phyloP scores from a whole-genome alignment of 2,888 invertebrate species.

The Nesidiocoris tenuis region DNA sequence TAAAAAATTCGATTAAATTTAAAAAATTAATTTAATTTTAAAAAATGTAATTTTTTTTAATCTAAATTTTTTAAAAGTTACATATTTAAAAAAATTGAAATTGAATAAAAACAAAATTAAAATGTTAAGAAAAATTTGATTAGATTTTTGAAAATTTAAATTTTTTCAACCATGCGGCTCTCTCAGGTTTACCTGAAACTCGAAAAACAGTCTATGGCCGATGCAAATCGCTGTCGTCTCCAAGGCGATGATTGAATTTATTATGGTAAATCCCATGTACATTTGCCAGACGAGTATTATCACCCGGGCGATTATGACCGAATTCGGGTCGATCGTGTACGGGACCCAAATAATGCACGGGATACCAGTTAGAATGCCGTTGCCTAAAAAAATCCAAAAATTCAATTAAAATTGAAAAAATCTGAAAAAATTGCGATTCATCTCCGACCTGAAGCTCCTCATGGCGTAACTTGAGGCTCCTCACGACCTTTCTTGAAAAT shows the following conservation, averaged over 20 bases:
- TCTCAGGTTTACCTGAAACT: conserved; percentile 3
- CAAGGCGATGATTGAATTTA: conserved; percentile 7
- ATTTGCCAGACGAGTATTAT: not conserved
- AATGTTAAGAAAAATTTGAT: not conserved
- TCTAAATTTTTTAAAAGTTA: too few relatives aligned
- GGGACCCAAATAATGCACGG: conserved; percentile 21
- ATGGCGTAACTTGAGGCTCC: too few relatives aligned
- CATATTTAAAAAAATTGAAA: too few relatives aligned
- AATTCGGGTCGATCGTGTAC: not conserved
- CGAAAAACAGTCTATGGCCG: conserved; percentile 12
- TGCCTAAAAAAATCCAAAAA: not conserved
- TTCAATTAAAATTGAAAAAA: too few relatives aligned
- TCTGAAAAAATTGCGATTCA: too few relatives aligned
- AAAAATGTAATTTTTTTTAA: too few relatives aligned
- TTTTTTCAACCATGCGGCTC: not conserved
- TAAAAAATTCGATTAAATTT: too few relatives aligned
- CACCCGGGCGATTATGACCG: not conserved
- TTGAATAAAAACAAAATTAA: not conserved
- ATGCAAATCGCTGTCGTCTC: conserved; percentile 25
- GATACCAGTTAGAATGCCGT: conserved; percentile 7
- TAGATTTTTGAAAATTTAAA: not conserved
- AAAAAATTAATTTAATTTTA: too few relatives aligned
- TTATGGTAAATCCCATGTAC: conserved; percentile 5
- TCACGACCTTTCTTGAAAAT: too few relatives aligned
- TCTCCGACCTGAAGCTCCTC: too few relatives aligned